phyloP scores from a whole-genome alignment of 2,797 vertebrate genomes.

The Hydrophis major region DNA sequence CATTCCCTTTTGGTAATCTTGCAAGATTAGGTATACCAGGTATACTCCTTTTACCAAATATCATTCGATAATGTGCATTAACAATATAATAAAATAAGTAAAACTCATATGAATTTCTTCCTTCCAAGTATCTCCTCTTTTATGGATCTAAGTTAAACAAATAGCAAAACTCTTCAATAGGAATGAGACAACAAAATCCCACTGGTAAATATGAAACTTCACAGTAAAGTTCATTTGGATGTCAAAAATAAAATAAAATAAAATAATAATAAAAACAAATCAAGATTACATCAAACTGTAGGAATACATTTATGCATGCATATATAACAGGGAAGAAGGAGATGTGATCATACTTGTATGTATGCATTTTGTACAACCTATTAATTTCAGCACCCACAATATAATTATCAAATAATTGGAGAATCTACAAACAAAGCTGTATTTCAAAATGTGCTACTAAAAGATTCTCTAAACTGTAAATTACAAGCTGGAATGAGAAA shows the following conservation, averaged over 20 bases:
- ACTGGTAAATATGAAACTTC: background rate
- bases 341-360: background rate
- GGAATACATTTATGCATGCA: background rate
- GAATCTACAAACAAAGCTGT: background rate
- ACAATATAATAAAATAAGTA: background rate
- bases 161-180: background rate
- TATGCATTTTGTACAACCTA: background rate
- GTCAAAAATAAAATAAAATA: background rate
- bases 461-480: background rate
- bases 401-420: background rate
- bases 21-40: background rate
- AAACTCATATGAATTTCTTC: background rate
- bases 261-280: background rate
- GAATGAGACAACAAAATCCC: background rate
- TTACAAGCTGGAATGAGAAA: background rate
- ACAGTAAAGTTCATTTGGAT: background rate
- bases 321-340: background rate
- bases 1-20: background rate
- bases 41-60: background rate
- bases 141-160: background rate
- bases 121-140: background rate
- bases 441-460: background rate
- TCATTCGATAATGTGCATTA: too few relatives aligned
- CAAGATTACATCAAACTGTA: background rate
- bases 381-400: background rate